phyloP scores from a whole-genome alignment of 2,113 vertebrate genomes.

The Elanoides forficatus region DNA sequence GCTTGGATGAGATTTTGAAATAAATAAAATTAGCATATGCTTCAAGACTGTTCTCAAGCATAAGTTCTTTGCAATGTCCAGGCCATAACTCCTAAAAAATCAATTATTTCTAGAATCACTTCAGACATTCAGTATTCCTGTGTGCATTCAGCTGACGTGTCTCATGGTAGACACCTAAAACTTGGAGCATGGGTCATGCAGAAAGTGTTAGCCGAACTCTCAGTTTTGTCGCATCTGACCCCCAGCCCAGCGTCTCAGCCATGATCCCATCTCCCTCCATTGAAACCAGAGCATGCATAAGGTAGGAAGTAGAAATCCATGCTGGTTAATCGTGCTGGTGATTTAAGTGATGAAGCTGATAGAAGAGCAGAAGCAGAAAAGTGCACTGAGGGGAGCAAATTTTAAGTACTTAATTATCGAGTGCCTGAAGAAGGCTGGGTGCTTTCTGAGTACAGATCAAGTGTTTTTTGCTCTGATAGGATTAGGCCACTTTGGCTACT shows the following conservation, averaged over 20 bases:
- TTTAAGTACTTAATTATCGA: not conserved
- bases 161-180: not conserved
- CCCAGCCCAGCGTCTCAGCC: not conserved
- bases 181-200: accelerated
- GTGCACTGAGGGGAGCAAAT: not conserved
- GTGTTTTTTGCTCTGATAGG: not conserved
- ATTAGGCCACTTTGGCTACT: not conserved
- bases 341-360: not conserved
- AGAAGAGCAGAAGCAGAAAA: not conserved
- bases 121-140: not conserved
- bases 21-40: slow-evolving; percentile 4
- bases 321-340: not conserved
- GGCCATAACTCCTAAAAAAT: not conserved
- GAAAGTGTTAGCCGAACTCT: not conserved
- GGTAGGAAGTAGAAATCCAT: not conserved
- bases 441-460: not conserved
- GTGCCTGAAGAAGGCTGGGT: not conserved
- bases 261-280: not conserved
- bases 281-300: accelerated
- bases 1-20: not conserved
- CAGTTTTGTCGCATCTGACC: not conserved
- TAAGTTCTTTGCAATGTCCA: not conserved
- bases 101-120: not conserved
- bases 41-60: not conserved
- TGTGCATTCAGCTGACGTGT: not conserved